phyloP scores from a whole-genome alignment of 2,888 invertebrate genomes.

The Tenodera sinensis region DNA sequence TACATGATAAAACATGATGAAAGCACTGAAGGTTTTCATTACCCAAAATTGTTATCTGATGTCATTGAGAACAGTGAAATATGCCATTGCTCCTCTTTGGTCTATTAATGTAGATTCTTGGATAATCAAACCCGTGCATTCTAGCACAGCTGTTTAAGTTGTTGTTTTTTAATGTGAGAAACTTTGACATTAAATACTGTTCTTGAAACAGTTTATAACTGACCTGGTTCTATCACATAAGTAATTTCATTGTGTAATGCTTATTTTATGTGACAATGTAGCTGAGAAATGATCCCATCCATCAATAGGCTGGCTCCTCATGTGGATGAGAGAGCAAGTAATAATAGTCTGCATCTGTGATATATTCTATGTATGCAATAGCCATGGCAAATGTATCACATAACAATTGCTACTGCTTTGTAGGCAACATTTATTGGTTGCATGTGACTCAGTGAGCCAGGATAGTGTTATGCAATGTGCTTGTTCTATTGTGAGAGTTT shows the following conservation, averaged over 20 bases:
- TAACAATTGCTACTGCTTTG: conserved; percentile 13
- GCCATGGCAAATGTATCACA: conserved; percentile 3
- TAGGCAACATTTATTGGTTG: not conserved
- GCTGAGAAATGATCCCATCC: not conserved
- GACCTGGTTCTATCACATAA: not conserved
- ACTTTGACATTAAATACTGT: not conserved
- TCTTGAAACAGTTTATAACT: not conserved
- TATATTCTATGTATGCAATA: conserved; percentile 16
- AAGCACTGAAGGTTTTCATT: not conserved
- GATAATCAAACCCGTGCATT: not conserved
- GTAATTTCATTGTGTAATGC: not conserved
- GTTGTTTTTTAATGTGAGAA: not conserved
- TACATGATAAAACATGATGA: not conserved
- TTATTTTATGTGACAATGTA: not conserved
- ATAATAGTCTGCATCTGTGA: conserved; percentile 15
- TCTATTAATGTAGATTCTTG: not conserved
- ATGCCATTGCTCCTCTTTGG: not conserved
- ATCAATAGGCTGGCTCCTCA: not conserved
- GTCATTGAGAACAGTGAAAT: too few relatives aligned
- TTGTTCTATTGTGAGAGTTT: conserved; percentile 17
- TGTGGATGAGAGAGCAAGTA: conserved; percentile 7
- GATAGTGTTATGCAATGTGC: conserved; percentile 12
- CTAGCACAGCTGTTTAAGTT: not conserved
- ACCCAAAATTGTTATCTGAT: not conserved
- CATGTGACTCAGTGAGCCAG: not conserved